phyloP scores from a whole-genome alignment of 2,113 vertebrate genomes.

The Isurus oxyrinchus region DNA sequence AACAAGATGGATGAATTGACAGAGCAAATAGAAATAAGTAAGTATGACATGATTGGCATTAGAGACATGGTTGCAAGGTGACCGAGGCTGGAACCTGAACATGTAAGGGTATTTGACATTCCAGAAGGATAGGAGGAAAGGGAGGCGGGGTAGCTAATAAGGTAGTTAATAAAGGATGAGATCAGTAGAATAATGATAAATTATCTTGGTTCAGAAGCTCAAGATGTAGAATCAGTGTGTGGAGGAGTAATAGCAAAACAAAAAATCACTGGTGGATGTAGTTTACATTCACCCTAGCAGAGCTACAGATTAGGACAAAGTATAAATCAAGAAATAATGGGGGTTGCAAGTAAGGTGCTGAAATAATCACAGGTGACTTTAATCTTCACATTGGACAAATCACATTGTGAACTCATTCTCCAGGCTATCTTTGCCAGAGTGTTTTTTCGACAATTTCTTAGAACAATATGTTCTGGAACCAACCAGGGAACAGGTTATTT shows the following conservation, averaged over 20 bases:
- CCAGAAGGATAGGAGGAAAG: neutral
- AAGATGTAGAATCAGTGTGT: neutral
- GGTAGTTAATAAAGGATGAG: too few species aligned
- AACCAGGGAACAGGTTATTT: neutral
- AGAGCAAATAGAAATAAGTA: neutral
- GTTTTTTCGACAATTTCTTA: neutral
- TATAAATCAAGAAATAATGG: neutral
- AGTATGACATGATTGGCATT: neutral
- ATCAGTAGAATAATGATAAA: neutral
- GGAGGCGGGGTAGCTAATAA: too few species aligned
- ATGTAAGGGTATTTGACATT: neutral
- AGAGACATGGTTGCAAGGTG: too few species aligned
- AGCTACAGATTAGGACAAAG: neutral
- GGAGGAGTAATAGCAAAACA: neutral
- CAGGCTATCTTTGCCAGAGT: too few species aligned
- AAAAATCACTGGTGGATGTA: neutral
- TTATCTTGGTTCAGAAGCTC: neutral
- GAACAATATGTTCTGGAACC: too few species aligned
- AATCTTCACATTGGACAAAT: neutral
- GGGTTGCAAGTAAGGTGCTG: neutral
- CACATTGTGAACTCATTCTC: neutral
- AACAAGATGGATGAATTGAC: neutral
- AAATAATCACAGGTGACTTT: neutral
- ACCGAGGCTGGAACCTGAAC: neutral
- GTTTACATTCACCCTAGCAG: neutral